A percentile compares a stretch with the other conserved stretches of the same genome.
Evolutionary conservation across 2,888 invertebrate genomes (phyloP).

Genomic region (Drosophila lutescens): DNA sequence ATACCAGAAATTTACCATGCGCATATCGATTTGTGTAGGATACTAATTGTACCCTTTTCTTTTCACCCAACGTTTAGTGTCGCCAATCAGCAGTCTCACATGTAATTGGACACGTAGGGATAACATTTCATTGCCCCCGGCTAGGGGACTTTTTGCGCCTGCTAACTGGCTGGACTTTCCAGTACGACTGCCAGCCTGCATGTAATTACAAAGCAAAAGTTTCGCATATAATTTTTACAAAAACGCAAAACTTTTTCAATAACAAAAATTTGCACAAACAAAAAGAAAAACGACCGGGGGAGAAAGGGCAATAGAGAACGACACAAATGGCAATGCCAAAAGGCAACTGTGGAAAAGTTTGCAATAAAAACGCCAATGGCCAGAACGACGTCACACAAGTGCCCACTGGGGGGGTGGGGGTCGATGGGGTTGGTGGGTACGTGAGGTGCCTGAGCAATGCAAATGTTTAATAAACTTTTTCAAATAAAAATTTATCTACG

Average conservation of each 20-base stretch:
- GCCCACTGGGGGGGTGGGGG: slow-evolving; percentile 17
- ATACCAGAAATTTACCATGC: too few relatives aligned
- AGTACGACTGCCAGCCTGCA: slow-evolving; percentile 40
- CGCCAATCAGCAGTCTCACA: slow-evolving; percentile 36
- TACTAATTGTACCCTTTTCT: neutral
- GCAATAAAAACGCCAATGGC: slow-evolving; percentile 69
- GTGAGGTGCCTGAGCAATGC: slow-evolving; percentile 68
- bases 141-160: slow-evolving; percentile 13
- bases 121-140: slow-evolving; percentile 17
- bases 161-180: neutral
- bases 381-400: slow-evolving; percentile 56
- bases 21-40: too few relatives aligned
- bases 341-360: slow-evolving; percentile 69
- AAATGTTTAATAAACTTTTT: slow-evolving; percentile 80
- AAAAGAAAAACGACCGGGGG: slow-evolving; percentile 12
- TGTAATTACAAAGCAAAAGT: slow-evolving; percentile 77
- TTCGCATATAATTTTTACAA: slow-evolving; percentile 68
- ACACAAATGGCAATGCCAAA: slow-evolving; percentile 56
- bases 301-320: slow-evolving; percentile 16
- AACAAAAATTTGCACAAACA: slow-evolving; percentile 61
- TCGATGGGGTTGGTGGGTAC: slow-evolving; percentile 52
- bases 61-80: neutral
- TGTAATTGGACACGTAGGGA: slow-evolving; percentile 39
- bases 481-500: slow-evolving; percentile 77
- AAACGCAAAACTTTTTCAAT: slow-evolving; percentile 76